Base-by-base conservation (phyloP, 2,888 invertebrate genomes). In the Leptarthrus brevirostris region DNA sequence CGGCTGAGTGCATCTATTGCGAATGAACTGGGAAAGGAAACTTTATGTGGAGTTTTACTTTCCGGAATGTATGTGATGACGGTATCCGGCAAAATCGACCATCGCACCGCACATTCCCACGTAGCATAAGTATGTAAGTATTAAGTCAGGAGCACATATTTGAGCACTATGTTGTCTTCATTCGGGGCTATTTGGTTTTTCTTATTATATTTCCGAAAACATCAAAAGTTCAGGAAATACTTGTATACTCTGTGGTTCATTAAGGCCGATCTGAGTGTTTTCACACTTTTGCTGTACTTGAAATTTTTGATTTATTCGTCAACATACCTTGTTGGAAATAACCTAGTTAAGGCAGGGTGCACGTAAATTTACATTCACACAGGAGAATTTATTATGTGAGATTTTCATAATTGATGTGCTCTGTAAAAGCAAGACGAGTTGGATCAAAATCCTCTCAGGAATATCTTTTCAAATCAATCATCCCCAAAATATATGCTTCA, bases 401-500 rank as follows among this genome's bases (percentile, higher is more conserved):
- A 30, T 69, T n/a, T 52, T 3, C 30, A 18, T 69, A 69, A 69
- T 69, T 69, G 69, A 52, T 69, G 52, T 47, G 12, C 30, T n/a
- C 44, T 8, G 16, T 14, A 49, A 44, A 22, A 34, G 66, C 66
- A 66, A 61, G 36, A 34, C 14, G 30, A 52, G 49, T 30, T 52
- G 44, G 30, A 56, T 54, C 54, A 34, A 44, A 72, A 44, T 44
- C 56, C 56, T 56, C 56, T 44, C 54, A 26, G 53, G 53, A 52
- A 72, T 36, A 34, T 47, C n/a, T 54, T 26, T 47, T 44, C 16
- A 36, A 66, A 73, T 73, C 73, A 73, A 73, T 73, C 73, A 73
- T 73, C 64, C 66, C 53, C 44, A 14, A 66, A 73, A 73, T 73
- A 44, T 73, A 66, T 73, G 66, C 66, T 64, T 40, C 66, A 64